Percentiles rank a stretch among this genome's conserved stretches.
Evolutionary conservation across 2,888 invertebrate species (phyloP).

Genomic region (Glaucopsyche alexis): DNA sequence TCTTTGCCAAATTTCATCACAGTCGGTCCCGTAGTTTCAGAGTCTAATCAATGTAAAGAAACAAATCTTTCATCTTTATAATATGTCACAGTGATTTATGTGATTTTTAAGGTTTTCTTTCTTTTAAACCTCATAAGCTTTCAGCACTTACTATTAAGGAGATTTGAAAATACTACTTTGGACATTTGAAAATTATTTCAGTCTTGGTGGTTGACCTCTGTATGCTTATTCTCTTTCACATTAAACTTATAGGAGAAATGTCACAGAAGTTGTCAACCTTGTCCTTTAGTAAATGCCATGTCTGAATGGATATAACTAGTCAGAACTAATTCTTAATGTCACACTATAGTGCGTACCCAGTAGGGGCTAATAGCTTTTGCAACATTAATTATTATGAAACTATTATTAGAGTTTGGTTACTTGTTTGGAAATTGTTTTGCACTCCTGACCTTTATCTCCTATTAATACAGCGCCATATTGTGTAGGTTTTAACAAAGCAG

Average conservation of each 20-base stretch:
- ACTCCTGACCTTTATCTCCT: neutral
- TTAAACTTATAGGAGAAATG: neutral
- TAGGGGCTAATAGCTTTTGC: conserved; percentile 3
- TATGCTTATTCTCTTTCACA: neutral
- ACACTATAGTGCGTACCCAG: neutral
- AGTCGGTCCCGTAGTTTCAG: no score
- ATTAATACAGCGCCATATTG: neutral
- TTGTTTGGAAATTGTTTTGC: conserved; percentile 6
- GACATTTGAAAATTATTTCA: neutral
- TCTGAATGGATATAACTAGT: neutral
- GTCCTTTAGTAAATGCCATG: conserved; percentile 11
- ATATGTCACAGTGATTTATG: no score
- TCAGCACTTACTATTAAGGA: no score
- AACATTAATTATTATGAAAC: conserved; percentile 13
- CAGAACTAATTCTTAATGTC: neutral
- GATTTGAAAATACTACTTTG: neutral
- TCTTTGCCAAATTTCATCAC: no score
- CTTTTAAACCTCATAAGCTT: no score
- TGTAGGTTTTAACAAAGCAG: neutral
- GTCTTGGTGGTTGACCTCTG: neutral
- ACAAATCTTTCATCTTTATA: no score
- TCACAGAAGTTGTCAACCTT: neutral
- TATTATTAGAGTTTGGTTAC: neutral
- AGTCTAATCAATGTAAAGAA: no score
- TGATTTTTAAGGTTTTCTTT: no score